Base-by-base conservation (phyloP, 2,797 vertebrate genomes). In the Chaetodon trifasciatus region DNA sequence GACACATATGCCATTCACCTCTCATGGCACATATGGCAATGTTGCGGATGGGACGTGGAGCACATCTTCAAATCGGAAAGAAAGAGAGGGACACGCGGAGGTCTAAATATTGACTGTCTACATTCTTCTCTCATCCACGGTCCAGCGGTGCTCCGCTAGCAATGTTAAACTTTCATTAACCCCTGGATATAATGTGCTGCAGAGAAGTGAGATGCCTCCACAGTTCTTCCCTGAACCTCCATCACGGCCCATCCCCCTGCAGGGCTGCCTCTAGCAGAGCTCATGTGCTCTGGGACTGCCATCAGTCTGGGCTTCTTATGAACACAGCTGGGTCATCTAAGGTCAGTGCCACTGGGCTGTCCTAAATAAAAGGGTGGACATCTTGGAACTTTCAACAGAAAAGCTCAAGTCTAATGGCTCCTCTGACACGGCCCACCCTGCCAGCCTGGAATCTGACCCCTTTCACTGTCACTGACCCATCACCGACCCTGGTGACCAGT, bases 401-500 rank as follows among this genome's bases (percentile, higher is more conserved):
- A 91, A 90, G 72, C 86, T 90, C 66, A 79, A 87, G 83, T 90
- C 91, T 91, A 93, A 93, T 91, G 90, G 87, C 82, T 88, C 80
- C 86, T 87, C 79, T 78, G 87, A 91, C 87, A 79, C n/a, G 46
- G 91, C 89, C 93, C 93, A 93, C 92, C 93, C 92, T 93, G 92
- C 87, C 90, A 88, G 84, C 57, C 76, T 50, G 91, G 89, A 93
- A 95, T 94, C 83, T 94, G 93, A 93, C 92, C 93, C 86, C 68
- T 93, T 93, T 93, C 88, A 81, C 91, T 79, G 84, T 78, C 85
- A 65, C 79, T 92, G 94, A 94, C 93, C 93, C 92, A 64, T 86
- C 79, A 66, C 84, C 49, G 73, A 87, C 90, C 86, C 74, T 13
- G 11, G 73, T 79, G 85, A 91, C 90, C 88, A 73, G 46, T 89